These are phyloP conservation scores for Microplitis demolitor DNA, from an alignment of 1,140 invertebrate genomes.

Conservation along the genomic window DNA sequence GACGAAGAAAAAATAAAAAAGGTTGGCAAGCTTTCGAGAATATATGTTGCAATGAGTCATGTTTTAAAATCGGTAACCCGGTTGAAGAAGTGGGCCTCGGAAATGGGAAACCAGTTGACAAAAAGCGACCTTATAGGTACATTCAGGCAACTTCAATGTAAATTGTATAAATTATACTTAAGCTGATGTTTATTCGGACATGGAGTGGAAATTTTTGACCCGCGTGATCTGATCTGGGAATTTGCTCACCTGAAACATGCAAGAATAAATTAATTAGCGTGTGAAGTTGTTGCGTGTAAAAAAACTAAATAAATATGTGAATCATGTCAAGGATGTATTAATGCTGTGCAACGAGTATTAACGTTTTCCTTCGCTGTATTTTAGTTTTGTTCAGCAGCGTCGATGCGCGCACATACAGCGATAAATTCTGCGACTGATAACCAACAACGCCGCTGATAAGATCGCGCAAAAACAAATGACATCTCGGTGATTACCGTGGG, in stretches of 20 bases:
- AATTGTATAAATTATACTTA: no score
- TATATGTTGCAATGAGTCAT: slow-evolving; percentile 8
- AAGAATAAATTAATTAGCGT: no score
- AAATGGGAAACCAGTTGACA: background rate
- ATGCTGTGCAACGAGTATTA: background rate
- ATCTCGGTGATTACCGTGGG: slow-evolving; percentile 18
- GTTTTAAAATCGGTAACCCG: slow-evolving; percentile 19
- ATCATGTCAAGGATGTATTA: no score
- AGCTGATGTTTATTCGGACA: no score
- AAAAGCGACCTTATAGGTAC: background rate
- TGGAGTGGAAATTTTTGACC: no score
- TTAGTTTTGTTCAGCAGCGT: background rate
- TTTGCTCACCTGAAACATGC: no score
- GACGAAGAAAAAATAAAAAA: slow-evolving; percentile 20
- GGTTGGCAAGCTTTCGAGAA: background rate
- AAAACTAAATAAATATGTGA: no score
- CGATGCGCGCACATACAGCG: background rate
- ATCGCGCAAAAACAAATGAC: slow-evolving; percentile 22
- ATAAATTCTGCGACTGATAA: slow-evolving; percentile 26
- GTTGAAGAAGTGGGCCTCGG: background rate
- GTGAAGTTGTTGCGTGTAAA: no score
- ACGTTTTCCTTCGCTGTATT: background rate
- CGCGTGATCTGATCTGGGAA: no score
- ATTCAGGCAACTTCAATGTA: background rate
- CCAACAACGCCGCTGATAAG: slow-evolving; percentile 18